Percentiles rank a stretch among this genome's conserved stretches.
These are phyloP conservation scores for Manis crassicaudata DNA, from an alignment of 2,797 vertebrate species.

Conservation along the genomic window DNA sequence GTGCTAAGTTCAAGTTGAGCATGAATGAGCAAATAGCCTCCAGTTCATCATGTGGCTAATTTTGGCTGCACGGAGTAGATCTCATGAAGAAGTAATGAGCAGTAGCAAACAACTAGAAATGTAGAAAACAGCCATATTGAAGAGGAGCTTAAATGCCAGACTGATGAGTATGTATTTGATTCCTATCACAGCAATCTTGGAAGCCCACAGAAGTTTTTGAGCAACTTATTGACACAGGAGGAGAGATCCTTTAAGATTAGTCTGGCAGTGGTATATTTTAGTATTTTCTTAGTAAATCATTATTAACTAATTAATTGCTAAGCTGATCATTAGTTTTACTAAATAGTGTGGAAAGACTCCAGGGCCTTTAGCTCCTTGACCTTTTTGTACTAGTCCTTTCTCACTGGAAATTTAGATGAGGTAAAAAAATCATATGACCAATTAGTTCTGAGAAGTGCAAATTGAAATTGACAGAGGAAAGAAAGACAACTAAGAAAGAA, in stretches of 20 bases:
- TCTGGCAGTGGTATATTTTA: slow-evolving; percentile 9
- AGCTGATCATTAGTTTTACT: slow-evolving; percentile 45
- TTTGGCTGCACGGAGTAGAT: slow-evolving; percentile 35
- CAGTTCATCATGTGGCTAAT: background rate
- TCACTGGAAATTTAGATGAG: slow-evolving; percentile 39
- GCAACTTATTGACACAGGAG: background rate
- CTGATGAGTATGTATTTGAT: slow-evolving; percentile 40
- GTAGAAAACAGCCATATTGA: background rate
- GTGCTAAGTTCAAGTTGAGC: background rate
- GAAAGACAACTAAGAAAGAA: slow-evolving; percentile 55
- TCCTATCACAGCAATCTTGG: slow-evolving; percentile 19
- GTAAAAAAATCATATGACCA: background rate
- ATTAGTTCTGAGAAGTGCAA: background rate
- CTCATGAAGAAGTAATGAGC: background rate
- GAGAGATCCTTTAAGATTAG: slow-evolving; percentile 49
- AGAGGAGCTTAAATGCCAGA: slow-evolving; percentile 42
- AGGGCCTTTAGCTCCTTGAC: slow-evolving; percentile 43
- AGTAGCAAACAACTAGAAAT: slow-evolving; percentile 12
- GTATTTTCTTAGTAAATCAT: slow-evolving; percentile 35
- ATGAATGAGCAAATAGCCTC: slow-evolving; percentile 27
- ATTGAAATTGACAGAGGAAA: slow-evolving; percentile 47
- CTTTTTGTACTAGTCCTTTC: background rate
- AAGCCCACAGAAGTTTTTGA: background rate
- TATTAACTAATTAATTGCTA: slow-evolving; percentile 56
- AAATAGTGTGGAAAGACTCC: slow-evolving; percentile 12